Percentiles rank a stretch among this genome's conserved stretches.
Evolutionary conservation across 2,888 invertebrate species (phyloP).

Genomic region (Crocallis elinguaria): DNA sequence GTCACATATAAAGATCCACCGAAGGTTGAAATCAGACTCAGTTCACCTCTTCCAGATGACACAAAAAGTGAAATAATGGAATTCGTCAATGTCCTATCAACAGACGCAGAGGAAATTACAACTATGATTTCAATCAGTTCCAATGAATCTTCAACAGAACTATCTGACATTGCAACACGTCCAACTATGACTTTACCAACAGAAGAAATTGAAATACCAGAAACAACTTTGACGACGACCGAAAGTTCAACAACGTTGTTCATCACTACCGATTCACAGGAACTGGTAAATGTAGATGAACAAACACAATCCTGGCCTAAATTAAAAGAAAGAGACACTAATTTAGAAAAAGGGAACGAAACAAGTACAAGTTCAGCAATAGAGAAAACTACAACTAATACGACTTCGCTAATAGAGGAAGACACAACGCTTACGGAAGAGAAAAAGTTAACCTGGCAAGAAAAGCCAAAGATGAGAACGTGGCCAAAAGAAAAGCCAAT

Average conservation of each 20-base stretch:
- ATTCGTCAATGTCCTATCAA: conserved; percentile 1
- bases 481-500: conserved; percentile 48
- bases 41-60: neutral
- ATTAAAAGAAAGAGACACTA: neutral
- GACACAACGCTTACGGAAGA: neutral
- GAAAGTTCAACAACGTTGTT: conserved; percentile 1
- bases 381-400: conserved; percentile 6
- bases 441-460: too few relatives aligned
- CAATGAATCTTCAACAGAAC: neutral
- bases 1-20: conserved; percentile 59
- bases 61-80: conserved; percentile 4
- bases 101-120: neutral
- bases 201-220: conserved; percentile 1
- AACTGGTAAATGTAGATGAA: neutral
- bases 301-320: neutral
- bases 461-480: conserved; percentile 5
- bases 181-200: neutral
- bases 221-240: conserved; percentile 20
- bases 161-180: neutral
- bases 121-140: neutral
- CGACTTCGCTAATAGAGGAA: neutral
- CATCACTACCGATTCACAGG: too few relatives aligned
- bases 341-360: neutral
- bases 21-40: neutral
- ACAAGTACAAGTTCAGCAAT: neutral